These are phyloP conservation scores for Odocoileus hemionus DNA, from an alignment of 2,113 vertebrate genomes.

Conservation along the genomic window DNA sequence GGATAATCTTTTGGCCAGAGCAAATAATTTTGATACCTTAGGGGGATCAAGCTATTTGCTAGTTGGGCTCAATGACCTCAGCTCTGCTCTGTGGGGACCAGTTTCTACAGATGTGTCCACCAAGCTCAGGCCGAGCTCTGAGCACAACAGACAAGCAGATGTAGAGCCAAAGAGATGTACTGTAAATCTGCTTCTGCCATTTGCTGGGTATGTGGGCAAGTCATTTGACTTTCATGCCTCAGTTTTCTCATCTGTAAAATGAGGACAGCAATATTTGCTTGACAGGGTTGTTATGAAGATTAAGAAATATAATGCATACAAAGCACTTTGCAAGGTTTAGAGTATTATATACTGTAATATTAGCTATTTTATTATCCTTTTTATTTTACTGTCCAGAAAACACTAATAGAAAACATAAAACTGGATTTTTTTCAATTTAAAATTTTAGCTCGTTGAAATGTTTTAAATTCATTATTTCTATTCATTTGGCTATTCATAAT, in stretches of 20 bases:
- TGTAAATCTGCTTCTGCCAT: not conserved
- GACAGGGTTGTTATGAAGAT: not conserved
- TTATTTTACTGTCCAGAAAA: not conserved
- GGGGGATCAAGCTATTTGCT: not conserved
- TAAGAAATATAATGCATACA: not conserved
- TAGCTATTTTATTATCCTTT: not conserved
- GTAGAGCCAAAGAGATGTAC: not conserved
- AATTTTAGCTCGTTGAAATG: not conserved
- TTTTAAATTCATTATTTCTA: not conserved
- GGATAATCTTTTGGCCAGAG: not conserved
- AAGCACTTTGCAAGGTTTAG: not conserved
- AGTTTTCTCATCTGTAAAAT: conserved; percentile 10
- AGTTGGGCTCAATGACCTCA: not conserved
- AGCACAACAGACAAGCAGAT: not conserved
- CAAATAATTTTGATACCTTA: not conserved
- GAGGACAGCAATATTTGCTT: not conserved
- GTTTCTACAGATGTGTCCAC: not conserved
- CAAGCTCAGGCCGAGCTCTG: not conserved
- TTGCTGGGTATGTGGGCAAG: not conserved
- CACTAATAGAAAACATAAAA: not conserved
- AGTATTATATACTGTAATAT: not conserved
- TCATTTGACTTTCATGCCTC: not conserved
- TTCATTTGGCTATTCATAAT: not conserved
- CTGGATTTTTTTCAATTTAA: not conserved
- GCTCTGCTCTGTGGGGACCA: not conserved